Conservation (phyloP, 2,888 invertebrate species). For the Apotomis betuletana region DNA sequence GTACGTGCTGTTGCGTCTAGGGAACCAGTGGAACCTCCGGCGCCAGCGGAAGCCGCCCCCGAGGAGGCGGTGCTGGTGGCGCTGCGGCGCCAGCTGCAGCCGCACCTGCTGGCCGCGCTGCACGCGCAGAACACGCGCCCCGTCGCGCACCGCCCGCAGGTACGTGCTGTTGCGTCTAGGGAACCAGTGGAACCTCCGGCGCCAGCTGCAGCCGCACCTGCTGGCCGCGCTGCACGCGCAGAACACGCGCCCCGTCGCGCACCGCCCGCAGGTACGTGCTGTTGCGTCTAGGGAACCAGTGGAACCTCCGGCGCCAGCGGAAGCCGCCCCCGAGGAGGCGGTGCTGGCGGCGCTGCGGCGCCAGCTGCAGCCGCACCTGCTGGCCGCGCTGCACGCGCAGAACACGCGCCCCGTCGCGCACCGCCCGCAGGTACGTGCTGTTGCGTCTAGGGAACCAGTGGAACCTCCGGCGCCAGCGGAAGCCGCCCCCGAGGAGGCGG, state of each 20-base stretch:
- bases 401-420: conserved; percentile 54
- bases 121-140: conserved; percentile 73
- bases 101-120: conserved; percentile 86
- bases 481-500: conserved; percentile 80
- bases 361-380: conserved; percentile 88
- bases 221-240: conserved; percentile 85
- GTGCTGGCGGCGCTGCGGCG: conserved; percentile 87
- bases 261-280: conserved; percentile 40
- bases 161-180: background rate
- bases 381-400: conserved; percentile 85
- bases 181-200: too few relatives aligned
- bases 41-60: too few relatives aligned
- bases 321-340: conserved; percentile 64
- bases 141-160: conserved; percentile 44
- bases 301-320: conserved; percentile 42
- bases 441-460: too few relatives aligned
- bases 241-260: conserved; percentile 53
- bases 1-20: background rate
- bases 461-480: too few relatives aligned
- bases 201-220: conserved; percentile 86
- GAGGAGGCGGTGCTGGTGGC: conserved; percentile 88
- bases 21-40: too few relatives aligned
- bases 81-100: conserved; percentile 87
- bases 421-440: conserved; percentile 25
- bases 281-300: too few relatives aligned